Evolutionary conservation across 2,113 vertebrate genomes (phyloP).

Genomic region (Zosterops lateralis): DNA sequence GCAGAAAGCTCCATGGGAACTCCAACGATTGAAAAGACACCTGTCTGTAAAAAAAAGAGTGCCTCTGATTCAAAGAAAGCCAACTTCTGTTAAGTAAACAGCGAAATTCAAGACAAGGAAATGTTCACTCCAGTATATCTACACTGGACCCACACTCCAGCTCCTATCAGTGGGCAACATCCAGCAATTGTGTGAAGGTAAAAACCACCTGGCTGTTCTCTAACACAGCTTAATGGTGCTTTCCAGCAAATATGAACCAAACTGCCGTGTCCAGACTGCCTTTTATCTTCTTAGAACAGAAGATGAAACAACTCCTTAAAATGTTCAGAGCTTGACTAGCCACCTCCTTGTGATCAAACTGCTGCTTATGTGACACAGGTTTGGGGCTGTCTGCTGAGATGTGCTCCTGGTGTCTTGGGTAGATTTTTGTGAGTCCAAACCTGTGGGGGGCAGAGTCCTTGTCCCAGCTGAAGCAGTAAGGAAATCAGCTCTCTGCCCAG

Average conservation of each 20-base stretch:
- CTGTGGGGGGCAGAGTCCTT: neutral
- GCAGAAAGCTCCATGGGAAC: neutral
- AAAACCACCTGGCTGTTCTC: neutral
- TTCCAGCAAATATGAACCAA: neutral
- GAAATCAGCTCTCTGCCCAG: neutral
- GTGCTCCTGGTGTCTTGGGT: neutral
- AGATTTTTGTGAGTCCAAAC: neutral
- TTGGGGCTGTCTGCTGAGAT: neutral
- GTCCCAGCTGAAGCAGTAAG: neutral
- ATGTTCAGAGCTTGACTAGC: neutral
- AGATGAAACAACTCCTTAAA: neutral
- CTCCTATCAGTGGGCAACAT: accelerated
- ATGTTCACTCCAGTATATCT: neutral
- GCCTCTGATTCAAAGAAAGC: neutral
- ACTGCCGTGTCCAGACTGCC: neutral
- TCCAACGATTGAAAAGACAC: neutral
- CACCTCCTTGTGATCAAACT: neutral
- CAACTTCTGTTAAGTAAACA: neutral
- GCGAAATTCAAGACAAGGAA: neutral
- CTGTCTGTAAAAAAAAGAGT: neutral
- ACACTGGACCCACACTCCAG: neutral
- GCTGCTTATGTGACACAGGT: neutral
- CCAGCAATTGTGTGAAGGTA: neutral
- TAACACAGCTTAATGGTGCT: neutral
- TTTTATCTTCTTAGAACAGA: neutral